Base-by-base conservation (phyloP, 2,113 vertebrate species). In the Cacatua alba region DNA sequence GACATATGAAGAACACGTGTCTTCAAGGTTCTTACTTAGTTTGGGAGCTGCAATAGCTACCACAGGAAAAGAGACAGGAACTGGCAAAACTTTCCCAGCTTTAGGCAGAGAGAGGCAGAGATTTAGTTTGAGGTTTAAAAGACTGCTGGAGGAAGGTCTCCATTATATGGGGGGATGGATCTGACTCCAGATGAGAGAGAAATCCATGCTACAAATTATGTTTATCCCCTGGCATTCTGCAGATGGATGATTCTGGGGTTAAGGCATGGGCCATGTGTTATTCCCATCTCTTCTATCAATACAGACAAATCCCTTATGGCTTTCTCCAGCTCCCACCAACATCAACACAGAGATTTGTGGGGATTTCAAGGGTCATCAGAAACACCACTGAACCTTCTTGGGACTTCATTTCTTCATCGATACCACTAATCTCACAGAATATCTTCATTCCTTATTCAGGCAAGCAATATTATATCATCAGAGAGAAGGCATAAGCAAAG, bases 401-500 rank as follows among this genome's bases (percentile, higher is more conserved):
- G 51, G 68, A 46, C 39, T 86, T 94, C 69, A 41, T 82, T 95
- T 78, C 76, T 90, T 94, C 72, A 80, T 88, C 51, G n/a, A n/a
- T 92, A 81, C 26, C 4, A 8, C 44, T 79, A 46, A 84, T 43
- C 55, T 90, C 64, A 14, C 18, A 71, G 64, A 81, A 29, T 72
- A 77, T 79, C 65, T 81, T 90, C 48, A 59, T 91, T 92, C 55
- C 43, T 93, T 77, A 80, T 93, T 92, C 75, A 83, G 60, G 17
- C 60, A 26, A 86, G 68, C 59, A 82, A 76, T 86, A 69, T 94
- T 82, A 17, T 77, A 70, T 92, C 92, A 94, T 62, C 70, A 65
- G 82, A 88, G 63, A 67, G 78, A 11, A 25, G 51, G 63, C 68
- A 72, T 6, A 35, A 94, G 78, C 93, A 91, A 82, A 96, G 57